Percentiles rank a stretch among this genome's conserved stretches.
Evolutionary conservation across 92 coral and sea anemone genomes (phyloP).

Genomic region (Montipora capitata): DNA sequence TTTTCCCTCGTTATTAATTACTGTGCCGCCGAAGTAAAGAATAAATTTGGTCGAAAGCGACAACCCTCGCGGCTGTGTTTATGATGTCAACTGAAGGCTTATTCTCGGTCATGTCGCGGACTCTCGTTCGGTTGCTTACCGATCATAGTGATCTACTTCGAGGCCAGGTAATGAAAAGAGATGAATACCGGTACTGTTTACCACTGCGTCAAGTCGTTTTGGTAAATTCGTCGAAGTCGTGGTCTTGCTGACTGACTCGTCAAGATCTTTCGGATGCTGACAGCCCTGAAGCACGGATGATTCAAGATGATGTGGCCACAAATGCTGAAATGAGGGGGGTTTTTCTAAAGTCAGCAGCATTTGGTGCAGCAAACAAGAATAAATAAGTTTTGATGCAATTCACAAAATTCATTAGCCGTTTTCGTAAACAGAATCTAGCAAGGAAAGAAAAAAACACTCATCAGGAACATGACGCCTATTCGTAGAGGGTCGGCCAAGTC

Average conservation of each 20-base stretch:
- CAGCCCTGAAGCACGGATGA: neutral
- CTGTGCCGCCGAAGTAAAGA: neutral
- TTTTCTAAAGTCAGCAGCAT: too few relatives aligned
- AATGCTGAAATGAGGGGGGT: too few relatives aligned
- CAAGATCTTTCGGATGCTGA: constrained; percentile 17
- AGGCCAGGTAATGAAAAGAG: neutral
- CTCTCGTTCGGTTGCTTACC: neutral
- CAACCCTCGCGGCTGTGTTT: constrained; percentile 4
- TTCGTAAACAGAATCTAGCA: neutral
- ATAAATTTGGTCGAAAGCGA: neutral
- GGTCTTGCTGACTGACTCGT: neutral
- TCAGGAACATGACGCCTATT: too few relatives aligned
- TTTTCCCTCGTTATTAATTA: constrained; percentile 3
- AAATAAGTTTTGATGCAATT: neutral
- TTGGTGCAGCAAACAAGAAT: neutral
- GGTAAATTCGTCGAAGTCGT: neutral
- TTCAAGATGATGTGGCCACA: too few relatives aligned
- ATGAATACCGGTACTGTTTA: neutral
- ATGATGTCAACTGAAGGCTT: neutral
- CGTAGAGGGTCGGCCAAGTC: neutral
- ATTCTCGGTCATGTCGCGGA: neutral
- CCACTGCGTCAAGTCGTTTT: constrained; percentile 7
- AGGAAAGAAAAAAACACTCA: neutral
- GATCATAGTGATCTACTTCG: neutral
- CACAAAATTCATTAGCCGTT: neutral